phyloP scores from a whole-genome alignment of 2,888 invertebrate species.

The Lasioglossum morio region DNA sequence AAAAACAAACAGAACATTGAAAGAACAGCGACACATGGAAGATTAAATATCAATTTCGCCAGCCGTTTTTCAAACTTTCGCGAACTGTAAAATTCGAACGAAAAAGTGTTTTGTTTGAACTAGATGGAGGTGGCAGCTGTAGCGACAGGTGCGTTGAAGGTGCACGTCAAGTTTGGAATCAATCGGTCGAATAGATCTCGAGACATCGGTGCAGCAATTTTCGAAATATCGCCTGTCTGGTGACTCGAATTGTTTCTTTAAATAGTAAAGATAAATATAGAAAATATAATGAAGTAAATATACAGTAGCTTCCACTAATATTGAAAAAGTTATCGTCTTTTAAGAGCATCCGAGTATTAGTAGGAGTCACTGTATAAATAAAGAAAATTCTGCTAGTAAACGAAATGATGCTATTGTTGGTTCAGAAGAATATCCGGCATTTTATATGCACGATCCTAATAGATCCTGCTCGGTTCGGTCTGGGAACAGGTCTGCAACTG shows the following conservation, averaged over 20 bases:
- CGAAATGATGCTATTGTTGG: too few relatives aligned
- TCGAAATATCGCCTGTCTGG: background rate
- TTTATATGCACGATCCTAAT: background rate
- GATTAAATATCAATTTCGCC: background rate
- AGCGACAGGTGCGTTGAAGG: constrained; percentile 6
- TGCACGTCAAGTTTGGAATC: background rate
- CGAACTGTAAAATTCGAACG: background rate
- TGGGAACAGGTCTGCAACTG: background rate
- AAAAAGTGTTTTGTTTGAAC: constrained; percentile 1
- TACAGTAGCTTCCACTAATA: too few relatives aligned
- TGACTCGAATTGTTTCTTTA: too few relatives aligned
- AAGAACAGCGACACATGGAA: background rate
- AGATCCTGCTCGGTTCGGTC: background rate
- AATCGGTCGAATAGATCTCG: constrained; percentile 6
- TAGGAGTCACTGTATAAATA: too few relatives aligned
- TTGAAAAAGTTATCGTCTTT: too few relatives aligned
- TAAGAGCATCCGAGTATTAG: too few relatives aligned
- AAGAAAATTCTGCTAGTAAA: too few relatives aligned
- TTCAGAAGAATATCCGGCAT: too few relatives aligned
- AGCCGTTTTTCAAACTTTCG: background rate
- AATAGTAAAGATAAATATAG: too few relatives aligned
- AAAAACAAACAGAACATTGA: background rate
- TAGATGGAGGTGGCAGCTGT: background rate
- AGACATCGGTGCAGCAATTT: background rate
- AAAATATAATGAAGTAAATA: too few relatives aligned